Evolutionary conservation across 2,797 vertebrate genomes (phyloP).

Genomic region (Sparidentex hasta): DNA sequence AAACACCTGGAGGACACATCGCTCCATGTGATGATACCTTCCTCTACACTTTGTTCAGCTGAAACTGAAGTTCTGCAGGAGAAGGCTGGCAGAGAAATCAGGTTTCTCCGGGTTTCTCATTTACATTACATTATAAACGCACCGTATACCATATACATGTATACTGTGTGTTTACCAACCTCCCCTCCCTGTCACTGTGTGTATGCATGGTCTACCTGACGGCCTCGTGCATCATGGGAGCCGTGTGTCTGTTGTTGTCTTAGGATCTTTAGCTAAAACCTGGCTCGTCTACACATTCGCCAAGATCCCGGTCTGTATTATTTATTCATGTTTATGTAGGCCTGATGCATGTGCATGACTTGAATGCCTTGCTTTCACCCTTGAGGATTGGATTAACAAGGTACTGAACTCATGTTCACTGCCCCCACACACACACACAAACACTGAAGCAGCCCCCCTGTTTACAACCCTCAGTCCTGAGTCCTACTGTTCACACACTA

Average conservation of each 20-base stretch:
- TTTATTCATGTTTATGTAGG: conserved; percentile 58
- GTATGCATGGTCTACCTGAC: conserved; percentile 26
- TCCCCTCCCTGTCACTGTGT: not conserved
- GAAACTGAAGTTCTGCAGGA: not conserved
- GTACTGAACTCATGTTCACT: conserved; percentile 8
- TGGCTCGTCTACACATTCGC: not conserved
- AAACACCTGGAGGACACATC: not conserved
- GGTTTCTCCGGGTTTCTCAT: not conserved
- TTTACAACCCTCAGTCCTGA: not conserved
- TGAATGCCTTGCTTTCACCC: conserved; percentile 11
- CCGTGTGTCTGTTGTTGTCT: conserved; percentile 12
- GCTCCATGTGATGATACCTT: not conserved
- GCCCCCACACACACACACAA: not conserved
- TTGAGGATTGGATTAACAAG: conserved; percentile 16
- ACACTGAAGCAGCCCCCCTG: not conserved
- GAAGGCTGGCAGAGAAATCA: not conserved
- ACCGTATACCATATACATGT: too few species aligned
- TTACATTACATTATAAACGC: not conserved
- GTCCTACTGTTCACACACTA: not conserved
- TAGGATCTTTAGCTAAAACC: conserved; percentile 13
- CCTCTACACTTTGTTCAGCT: not conserved
- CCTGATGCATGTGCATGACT: conserved; percentile 28
- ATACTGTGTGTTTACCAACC: not conserved
- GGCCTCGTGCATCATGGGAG: conserved; percentile 10
- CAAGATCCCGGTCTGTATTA: conserved; percentile 31